phyloP scores from a whole-genome alignment of 2,888 invertebrate genomes.

The Parascotia fuliginaria region DNA sequence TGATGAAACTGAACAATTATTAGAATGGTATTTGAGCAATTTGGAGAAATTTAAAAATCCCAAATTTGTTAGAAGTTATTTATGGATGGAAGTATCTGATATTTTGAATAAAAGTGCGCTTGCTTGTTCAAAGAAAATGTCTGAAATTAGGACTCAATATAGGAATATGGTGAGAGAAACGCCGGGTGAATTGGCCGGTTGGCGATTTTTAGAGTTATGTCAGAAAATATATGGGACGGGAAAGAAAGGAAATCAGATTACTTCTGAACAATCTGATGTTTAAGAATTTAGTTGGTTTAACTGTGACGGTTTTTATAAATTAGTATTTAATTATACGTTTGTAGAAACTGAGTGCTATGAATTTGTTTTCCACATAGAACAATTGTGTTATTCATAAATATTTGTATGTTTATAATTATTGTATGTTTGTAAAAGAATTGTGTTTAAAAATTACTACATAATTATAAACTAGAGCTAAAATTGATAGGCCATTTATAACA shows the following conservation, averaged over 20 bases:
- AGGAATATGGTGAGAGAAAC: slow-evolving; percentile 69
- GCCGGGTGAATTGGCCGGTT: slow-evolving; percentile 56
- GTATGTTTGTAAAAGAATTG: too few relatives aligned
- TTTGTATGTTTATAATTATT: too few relatives aligned
- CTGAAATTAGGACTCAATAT: slow-evolving; percentile 71
- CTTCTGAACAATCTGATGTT: slow-evolving; percentile 9
- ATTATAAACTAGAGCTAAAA: too few relatives aligned
- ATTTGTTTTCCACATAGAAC: neutral
- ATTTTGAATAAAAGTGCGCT: slow-evolving; percentile 69
- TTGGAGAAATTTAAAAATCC: slow-evolving; percentile 79
- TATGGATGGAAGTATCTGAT: slow-evolving; percentile 73
- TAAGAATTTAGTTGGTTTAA: slow-evolving; percentile 13
- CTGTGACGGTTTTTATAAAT: slow-evolving; percentile 9
- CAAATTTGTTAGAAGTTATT: slow-evolving; percentile 68
- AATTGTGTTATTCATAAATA: too few relatives aligned
- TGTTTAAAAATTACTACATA: too few relatives aligned
- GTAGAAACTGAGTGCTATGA: neutral
- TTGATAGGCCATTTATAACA: too few relatives aligned
- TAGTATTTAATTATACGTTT: neutral
- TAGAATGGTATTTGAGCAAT: slow-evolving; percentile 75
- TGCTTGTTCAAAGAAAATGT: slow-evolving; percentile 77
- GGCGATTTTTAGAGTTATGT: slow-evolving; percentile 72
- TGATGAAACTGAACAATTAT: slow-evolving; percentile 62
- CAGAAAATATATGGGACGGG: slow-evolving; percentile 80
- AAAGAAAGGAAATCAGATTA: slow-evolving; percentile 49